Conservation (phyloP, 2,113 vertebrate species). For the Sapayoa aenigma region DNA sequence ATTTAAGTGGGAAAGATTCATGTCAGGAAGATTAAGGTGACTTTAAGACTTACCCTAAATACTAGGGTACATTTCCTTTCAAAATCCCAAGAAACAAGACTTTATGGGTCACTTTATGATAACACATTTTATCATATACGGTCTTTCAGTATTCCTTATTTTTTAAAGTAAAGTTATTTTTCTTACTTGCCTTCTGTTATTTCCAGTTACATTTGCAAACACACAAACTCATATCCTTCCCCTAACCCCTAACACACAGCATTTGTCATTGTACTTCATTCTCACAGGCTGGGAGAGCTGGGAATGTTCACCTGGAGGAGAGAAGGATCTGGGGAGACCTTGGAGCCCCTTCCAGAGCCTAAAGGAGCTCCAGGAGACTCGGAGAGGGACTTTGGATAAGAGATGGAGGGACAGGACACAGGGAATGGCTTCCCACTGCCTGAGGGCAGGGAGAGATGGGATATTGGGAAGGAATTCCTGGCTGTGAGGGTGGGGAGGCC, state of each 20-base stretch:
- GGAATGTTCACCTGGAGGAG: fast-evolving
- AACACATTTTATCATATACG: neutral
- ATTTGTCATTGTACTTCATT: neutral
- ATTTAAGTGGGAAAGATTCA: neutral
- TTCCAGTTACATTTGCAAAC: neutral
- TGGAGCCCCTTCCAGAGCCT: neutral
- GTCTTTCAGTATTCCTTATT: neutral
- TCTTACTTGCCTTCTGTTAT: neutral
- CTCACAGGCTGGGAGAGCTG: neutral
- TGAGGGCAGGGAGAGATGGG: neutral
- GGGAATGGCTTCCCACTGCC: neutral
- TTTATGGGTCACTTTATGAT: neutral
- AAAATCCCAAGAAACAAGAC: neutral
- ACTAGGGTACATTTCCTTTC: neutral
- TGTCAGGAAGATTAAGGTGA: neutral
- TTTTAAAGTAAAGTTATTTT: neutral
- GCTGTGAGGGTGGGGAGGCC: neutral
- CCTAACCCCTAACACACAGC: neutral
- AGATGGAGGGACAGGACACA: neutral
- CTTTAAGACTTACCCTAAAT: neutral
- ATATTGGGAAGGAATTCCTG: neutral
- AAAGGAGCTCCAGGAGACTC: neutral
- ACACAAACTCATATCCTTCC: neutral
- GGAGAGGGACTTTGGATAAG: neutral
- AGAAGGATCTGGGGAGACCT: neutral